phyloP scores from a whole-genome alignment of 2,888 invertebrate genomes.

The Synanthedon myopaeformis region DNA sequence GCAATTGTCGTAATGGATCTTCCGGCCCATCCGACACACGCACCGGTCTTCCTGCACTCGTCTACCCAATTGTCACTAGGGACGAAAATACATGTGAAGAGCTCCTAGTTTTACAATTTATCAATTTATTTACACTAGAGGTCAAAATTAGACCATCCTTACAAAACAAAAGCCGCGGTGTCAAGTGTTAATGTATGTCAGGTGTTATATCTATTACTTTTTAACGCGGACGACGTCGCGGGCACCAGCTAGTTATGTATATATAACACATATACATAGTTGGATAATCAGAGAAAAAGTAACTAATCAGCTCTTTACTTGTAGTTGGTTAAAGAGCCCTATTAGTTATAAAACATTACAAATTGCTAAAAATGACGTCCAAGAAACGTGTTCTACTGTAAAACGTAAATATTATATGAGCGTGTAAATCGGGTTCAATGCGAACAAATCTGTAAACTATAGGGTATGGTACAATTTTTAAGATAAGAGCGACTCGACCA shows the following conservation, averaged over 20 bases:
- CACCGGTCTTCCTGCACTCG: slow-evolving; percentile 10
- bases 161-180: too few species aligned
- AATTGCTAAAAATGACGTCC: background rate
- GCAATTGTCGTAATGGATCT: slow-evolving; percentile 5
- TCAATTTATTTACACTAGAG: background rate
- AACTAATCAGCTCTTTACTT: too few species aligned
- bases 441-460: background rate
- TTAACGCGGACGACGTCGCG: too few species aligned
- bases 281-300: too few species aligned
- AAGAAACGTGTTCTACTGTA: background rate
- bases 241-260: too few species aligned
- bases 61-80: slow-evolving; percentile 1
- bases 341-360: too few species aligned
- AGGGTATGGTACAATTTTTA: background rate
- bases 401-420: background rate
- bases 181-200: too few species aligned
- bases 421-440: background rate
- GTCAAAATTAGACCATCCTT: too few species aligned
- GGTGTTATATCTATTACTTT: too few species aligned
- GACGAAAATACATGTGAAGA: background rate
- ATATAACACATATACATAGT: too few species aligned
- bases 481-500: background rate
- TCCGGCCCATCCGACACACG: slow-evolving; percentile 13
- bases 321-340: too few species aligned
- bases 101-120: background rate